A percentile compares a stretch with the other conserved stretches of the same genome.
Evolutionary conservation across 2,113 vertebrate species (phyloP).

Genomic region (rat (Rattus norvegicus)): DNA sequence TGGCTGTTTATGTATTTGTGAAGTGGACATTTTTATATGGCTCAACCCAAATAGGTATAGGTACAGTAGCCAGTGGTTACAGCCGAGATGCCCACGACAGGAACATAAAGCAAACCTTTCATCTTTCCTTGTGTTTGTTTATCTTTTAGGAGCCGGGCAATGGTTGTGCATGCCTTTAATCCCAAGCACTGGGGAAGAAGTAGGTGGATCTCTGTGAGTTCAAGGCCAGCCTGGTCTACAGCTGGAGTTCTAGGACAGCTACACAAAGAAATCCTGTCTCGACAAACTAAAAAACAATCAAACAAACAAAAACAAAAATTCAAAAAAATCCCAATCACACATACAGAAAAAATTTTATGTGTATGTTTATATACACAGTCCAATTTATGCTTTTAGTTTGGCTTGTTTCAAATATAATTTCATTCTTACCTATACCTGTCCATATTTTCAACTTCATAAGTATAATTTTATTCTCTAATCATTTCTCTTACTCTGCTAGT

Average conservation of each 20-base stretch:
- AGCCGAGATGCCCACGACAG: neutral
- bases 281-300: neutral
- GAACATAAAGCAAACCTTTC: neutral
- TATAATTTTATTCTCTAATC: neutral
- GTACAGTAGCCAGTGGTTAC: neutral
- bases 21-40: slow-evolving; percentile 11
- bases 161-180: neutral
- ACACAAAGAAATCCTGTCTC: neutral
- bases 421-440: neutral
- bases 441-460: slow-evolving; percentile 5
- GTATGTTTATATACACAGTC: neutral
- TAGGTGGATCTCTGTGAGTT: neutral
- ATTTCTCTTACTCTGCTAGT: slow-evolving; percentile 9
- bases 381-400: neutral
- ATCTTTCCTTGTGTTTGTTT: neutral
- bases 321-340: neutral
- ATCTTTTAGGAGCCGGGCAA: neutral
- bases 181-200: neutral
- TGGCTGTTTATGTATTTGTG: neutral
- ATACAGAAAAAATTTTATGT: neutral
- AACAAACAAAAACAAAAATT: neutral
- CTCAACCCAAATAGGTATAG: slow-evolving; percentile 5
- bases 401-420: neutral
- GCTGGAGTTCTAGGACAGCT: too few species aligned
- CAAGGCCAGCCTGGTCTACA: neutral